Conservation (phyloP, 2,888 invertebrate species). For the Drosophila limbata region DNA sequence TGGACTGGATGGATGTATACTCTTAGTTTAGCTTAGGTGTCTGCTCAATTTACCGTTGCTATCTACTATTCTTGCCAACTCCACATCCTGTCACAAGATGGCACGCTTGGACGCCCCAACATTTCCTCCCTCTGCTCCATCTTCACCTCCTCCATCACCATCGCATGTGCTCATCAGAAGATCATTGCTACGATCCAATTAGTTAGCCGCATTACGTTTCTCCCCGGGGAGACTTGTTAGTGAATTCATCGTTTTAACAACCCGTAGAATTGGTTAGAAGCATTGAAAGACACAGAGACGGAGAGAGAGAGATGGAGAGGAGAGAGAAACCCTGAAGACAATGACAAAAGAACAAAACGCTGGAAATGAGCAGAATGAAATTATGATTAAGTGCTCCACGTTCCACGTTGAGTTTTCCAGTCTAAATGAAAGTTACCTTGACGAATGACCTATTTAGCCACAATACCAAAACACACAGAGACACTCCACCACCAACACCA, state of each 20-base stretch:
- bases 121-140: neutral
- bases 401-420: conserved; percentile 70
- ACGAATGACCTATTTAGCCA: conserved; percentile 83
- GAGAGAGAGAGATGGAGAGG: neutral
- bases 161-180: conserved; percentile 13
- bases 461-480: conserved; percentile 67
- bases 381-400: conserved; percentile 79
- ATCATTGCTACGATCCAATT: conserved; percentile 54
- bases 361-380: conserved; percentile 60
- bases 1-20: conserved; percentile 5
- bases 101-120: conserved; percentile 48
- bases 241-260: conserved; percentile 61
- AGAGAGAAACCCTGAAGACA: conserved; percentile 33
- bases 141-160: neutral
- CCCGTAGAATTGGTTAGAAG: conserved; percentile 49
- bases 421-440: conserved; percentile 84
- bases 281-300: neutral
- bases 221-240: conserved; percentile 57
- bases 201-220: conserved; percentile 51
- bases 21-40: conserved; percentile 28
- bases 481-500: conserved; percentile 24
- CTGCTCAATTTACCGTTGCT: conserved; percentile 63
- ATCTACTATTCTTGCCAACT: conserved; percentile 34
- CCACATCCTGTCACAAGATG: conserved; percentile 59
- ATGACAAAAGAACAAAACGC: conserved; percentile 73